A percentile compares a stretch with the other conserved stretches of the same genome.
Conservation (phyloP, 2,113 vertebrate genomes). For the Halcyon senegalensis region DNA sequence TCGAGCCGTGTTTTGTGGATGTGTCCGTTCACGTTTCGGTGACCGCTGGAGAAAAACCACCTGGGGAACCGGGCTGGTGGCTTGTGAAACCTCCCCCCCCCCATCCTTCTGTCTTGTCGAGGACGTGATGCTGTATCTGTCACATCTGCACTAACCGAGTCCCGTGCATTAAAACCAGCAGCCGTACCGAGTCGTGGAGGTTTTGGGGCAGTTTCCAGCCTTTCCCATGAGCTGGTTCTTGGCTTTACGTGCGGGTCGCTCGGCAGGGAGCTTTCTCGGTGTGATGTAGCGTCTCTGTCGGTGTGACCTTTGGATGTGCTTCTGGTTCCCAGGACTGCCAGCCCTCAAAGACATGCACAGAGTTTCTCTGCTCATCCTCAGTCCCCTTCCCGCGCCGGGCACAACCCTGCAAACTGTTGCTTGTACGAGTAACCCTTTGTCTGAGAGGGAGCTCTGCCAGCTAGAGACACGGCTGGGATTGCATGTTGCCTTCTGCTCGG, state of each 20-base stretch:
- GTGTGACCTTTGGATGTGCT: background rate
- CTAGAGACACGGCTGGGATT: background rate
- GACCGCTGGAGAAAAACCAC: background rate
- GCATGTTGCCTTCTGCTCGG: rapidly evolving
- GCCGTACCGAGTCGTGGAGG: background rate
- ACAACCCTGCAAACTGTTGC: background rate
- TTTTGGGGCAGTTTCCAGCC: background rate
- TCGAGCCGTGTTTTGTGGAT: background rate
- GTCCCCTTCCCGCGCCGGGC: background rate
- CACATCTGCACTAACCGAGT: background rate
- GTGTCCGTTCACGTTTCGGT: background rate
- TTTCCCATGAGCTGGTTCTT: background rate
- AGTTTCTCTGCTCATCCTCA: background rate
- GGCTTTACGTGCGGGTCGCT: background rate
- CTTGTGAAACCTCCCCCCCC: background rate
- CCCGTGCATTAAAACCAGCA: background rate
- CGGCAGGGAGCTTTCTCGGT: background rate
- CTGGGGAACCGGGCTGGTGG: background rate
- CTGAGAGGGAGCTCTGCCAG: background rate
- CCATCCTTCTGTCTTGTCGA: background rate
- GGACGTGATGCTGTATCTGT: background rate
- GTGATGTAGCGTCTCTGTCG: conserved; percentile 1
- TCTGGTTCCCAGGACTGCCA: background rate
- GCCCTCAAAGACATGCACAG: background rate
- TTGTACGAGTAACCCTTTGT: background rate